Conservation (phyloP, 2,888 invertebrate genomes). For the Muscina levida region DNA sequence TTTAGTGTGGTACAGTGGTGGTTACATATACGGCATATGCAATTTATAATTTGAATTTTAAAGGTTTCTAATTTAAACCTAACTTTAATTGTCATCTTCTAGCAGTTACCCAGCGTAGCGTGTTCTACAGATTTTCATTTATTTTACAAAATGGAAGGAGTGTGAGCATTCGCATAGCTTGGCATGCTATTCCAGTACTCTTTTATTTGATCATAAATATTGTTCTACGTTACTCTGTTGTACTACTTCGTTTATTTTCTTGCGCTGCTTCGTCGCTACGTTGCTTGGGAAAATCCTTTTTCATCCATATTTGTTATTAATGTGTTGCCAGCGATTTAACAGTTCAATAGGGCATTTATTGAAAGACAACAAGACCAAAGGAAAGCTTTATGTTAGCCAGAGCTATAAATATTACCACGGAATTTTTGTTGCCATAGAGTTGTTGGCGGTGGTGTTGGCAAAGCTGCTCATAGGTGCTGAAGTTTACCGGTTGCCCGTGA, state of each 20-base stretch:
- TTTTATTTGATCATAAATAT: conserved; percentile 62
- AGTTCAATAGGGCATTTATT: conserved; percentile 64
- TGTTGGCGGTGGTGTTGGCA: conserved; percentile 11
- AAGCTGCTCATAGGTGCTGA: no score
- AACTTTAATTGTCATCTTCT: no score
- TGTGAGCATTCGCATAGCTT: not conserved
- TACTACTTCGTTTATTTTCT: conserved; percentile 16
- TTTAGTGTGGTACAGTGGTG: no score
- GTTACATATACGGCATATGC: no score
- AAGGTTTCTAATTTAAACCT: no score
- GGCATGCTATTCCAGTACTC: conserved; percentile 30
- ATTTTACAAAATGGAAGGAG: conserved; percentile 31
- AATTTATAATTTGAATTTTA: no score
- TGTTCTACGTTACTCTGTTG: conserved; percentile 46
- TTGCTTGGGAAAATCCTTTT: conserved; percentile 44
- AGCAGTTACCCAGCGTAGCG: no score
- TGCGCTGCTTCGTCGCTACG: conserved; percentile 17
- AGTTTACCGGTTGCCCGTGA: not conserved
- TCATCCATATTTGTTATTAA: conserved; percentile 59
- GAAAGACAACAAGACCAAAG: conserved; percentile 25
- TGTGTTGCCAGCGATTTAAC: conserved; percentile 58
- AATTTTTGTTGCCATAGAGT: not conserved
- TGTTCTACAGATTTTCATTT: not conserved
- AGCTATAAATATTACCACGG: conserved; percentile 21
- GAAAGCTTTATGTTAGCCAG: conserved; percentile 5